phyloP scores from a whole-genome alignment of 1,140 invertebrate genomes.

The Drosophila sucinea region DNA sequence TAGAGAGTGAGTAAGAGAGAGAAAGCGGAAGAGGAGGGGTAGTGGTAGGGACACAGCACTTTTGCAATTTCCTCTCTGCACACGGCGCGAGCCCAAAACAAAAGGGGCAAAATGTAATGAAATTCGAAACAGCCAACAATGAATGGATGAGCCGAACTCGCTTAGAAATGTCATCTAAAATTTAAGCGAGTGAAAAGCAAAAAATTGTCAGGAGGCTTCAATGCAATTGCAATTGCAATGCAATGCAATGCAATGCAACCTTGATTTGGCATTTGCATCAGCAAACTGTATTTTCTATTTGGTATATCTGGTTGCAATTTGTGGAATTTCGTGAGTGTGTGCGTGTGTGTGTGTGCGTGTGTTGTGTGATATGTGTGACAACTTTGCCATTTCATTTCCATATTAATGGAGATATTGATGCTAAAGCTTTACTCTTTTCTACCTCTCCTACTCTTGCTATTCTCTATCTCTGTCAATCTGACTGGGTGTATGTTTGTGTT shows the following conservation, averaged over 20 bases:
- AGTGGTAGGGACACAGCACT: neutral
- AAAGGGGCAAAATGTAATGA: conserved; percentile 66
- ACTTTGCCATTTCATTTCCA: conserved; percentile 53
- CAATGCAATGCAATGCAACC: conserved; percentile 41
- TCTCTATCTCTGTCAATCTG: neutral
- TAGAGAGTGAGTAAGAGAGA: neutral
- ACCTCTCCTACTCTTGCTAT: neutral
- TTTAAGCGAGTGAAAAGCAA: conserved; percentile 58
- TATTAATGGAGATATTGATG: conserved; percentile 49
- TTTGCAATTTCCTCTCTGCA: conserved; percentile 58
- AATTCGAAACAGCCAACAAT: conserved; percentile 68
- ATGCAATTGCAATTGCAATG: conserved; percentile 2
- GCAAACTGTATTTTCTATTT: conserved; percentile 17
- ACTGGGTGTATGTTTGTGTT: conserved; percentile 4
- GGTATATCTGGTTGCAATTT: conserved; percentile 27
- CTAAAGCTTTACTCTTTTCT: conserved; percentile 1
- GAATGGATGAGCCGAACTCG: conserved; percentile 41
- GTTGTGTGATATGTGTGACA: neutral
- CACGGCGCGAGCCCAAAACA: conserved; percentile 52
- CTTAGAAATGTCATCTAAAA: conserved; percentile 73
- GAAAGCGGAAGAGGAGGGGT: neutral
- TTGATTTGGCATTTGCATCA: conserved; percentile 59
- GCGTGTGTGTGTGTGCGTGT: too few relatives aligned
- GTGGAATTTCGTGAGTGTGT: neutral
- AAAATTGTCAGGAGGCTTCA: conserved; percentile 28